Evolutionary conservation across 1,140 invertebrate genomes (phyloP).

Genomic region (Schmidtea mediterranea): DNA sequence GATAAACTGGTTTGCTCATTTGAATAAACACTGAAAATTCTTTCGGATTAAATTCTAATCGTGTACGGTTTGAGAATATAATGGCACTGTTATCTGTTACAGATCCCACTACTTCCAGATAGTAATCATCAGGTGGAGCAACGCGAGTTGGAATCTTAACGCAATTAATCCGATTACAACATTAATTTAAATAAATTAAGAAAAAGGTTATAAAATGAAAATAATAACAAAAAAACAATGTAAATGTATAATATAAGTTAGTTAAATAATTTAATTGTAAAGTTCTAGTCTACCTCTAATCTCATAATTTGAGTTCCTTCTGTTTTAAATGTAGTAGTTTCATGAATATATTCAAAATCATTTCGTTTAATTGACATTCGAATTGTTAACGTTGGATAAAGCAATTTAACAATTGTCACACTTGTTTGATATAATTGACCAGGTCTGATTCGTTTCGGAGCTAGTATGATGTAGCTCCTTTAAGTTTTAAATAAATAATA

Average conservation of each 20-base stretch:
- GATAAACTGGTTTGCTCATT: constrained; percentile 4
- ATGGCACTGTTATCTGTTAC: not conserved
- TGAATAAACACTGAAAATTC: constrained; percentile 1
- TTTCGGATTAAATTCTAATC: not conserved
- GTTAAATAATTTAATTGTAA: too few species aligned
- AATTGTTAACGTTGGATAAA: constrained; percentile 15
- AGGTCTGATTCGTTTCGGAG: constrained; percentile 16
- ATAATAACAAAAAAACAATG: too few species aligned
- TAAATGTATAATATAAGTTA: too few species aligned
- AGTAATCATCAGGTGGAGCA: not conserved
- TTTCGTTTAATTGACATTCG: constrained; percentile 15
- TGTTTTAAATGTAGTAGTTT: constrained; percentile 14
- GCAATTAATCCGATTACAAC: too few species aligned
- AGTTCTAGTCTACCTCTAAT: constrained; percentile 17
- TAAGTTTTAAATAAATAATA: too few species aligned
- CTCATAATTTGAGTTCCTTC: constrained; percentile 17
- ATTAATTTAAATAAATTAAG: too few species aligned
- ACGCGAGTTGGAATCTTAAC: not conserved
- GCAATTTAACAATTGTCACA: constrained; percentile 15
- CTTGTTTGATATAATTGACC: constrained; percentile 17
- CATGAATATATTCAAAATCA: constrained; percentile 14
- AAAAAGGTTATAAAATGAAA: too few species aligned
- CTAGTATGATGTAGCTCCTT: constrained; percentile 19
- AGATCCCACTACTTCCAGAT: not conserved
- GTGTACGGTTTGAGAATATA: not conserved